Base-by-base conservation (phyloP, 1,140 invertebrate species). In the Drosophila mojavensis region DNA sequence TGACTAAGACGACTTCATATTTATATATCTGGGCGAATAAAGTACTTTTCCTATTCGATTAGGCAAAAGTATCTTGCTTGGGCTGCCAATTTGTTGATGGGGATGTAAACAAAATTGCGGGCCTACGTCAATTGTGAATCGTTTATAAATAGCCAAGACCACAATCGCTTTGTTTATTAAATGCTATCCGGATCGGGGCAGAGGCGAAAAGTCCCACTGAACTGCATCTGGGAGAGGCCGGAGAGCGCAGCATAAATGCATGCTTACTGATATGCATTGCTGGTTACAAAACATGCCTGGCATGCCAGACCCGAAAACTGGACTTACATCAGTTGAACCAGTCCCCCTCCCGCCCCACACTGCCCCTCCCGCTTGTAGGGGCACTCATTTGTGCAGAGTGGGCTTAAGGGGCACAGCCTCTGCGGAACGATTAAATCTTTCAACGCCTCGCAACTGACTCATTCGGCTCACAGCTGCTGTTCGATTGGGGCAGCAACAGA, bases 391-490 rank as follows among this genome's bases (percentile, higher is more conserved):
- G 41, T 5, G 28, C 39, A 41, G 43, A 39, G 51, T 67, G 17
- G 39, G 36, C 33, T 68, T 69, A 50, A 55, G 65, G 71, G 65
- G 71, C 65, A 62, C 51, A 56, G 65, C 71, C 65, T 26, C 41
- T 1, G 58, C 43, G 50, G 71, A 71, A 62, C 83, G 82, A 86
- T 88, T 79, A 71, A 88, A 79, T 86, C 84, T 83, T 74, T 88
- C 83, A 79, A 88, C 83, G 83, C 83, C 83, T 79, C 65, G 79
- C 43, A 68, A 79, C 77, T 86, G 83, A 86, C 79, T 86, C 83
- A 86, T 79, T 71, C 68, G 72, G 70, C 75, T 63, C 62, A 45
- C 83, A 68, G 69, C 76, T 75, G 75, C 79, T 73, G 64, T 74
- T 66, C 64, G 67, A 75, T 81, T 82, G 79, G 53, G 55, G 43